Conservation (phyloP, 2,888 invertebrate species). For the Acanthosoma haemorrhoidale region DNA sequence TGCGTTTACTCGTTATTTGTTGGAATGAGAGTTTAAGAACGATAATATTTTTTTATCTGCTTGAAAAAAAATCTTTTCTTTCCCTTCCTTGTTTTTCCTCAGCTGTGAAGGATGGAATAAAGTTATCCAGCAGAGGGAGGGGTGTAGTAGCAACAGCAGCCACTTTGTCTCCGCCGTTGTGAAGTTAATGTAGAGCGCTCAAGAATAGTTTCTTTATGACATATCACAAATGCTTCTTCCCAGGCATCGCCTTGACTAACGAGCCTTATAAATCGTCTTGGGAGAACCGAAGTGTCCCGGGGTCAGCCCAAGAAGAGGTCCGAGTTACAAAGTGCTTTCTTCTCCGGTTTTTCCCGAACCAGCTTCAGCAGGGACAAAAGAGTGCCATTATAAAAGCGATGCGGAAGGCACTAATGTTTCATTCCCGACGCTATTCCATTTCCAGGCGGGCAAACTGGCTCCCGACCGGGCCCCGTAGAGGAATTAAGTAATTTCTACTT, state of each 20-base stretch:
- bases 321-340: constrained; percentile 9
- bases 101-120: too few relatives aligned
- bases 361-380: background rate
- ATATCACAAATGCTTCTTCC: background rate
- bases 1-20: too few relatives aligned
- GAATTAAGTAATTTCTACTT: constrained; percentile 16
- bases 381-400: background rate
- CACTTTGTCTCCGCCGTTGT: background rate
- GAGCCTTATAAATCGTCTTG: background rate
- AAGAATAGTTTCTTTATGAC: constrained; percentile 1
- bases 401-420: background rate
- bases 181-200: background rate
- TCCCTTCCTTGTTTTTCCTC: too few relatives aligned
- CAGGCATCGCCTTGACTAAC: constrained; percentile 3
- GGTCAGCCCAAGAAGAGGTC: background rate
- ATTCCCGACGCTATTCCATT: background rate
- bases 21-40: too few relatives aligned
- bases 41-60: too few relatives aligned
- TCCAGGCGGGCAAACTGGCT: background rate
- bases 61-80: too few relatives aligned
- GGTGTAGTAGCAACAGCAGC: background rate
- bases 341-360: background rate
- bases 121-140: too few relatives aligned
- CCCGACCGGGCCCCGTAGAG: background rate
- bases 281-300: background rate